Evolutionary conservation across 2,113 vertebrate genomes (phyloP).

Genomic region (Labrus mixtus): DNA sequence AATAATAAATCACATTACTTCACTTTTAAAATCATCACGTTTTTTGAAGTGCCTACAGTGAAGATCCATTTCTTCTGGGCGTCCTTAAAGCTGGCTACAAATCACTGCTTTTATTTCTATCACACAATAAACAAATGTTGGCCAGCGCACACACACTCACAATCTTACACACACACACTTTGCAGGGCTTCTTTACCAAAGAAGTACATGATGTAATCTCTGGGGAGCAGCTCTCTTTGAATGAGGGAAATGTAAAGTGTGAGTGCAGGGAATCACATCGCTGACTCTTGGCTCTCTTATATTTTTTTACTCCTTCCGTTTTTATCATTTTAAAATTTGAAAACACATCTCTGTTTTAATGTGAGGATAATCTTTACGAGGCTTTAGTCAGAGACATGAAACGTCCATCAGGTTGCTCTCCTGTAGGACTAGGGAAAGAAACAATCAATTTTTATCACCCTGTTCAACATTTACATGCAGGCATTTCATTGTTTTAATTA

Average conservation of each 20-base stretch:
- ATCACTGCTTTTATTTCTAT: constrained; percentile 56
- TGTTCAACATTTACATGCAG: background rate
- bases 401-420: constrained; percentile 68
- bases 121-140: constrained; percentile 44
- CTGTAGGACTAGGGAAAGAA: constrained; percentile 60
- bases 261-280: constrained; percentile 30
- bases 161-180: constrained; percentile 59
- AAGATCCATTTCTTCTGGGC: constrained; percentile 7
- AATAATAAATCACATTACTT: background rate
- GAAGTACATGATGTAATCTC: constrained; percentile 74
- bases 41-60: background rate
- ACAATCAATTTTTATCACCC: background rate
- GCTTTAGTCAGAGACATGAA: constrained; percentile 40
- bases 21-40: background rate
- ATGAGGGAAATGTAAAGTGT: constrained; percentile 59
- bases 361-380: constrained; percentile 20
- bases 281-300: constrained; percentile 47
- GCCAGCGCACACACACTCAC: constrained; percentile 40
- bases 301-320: constrained; percentile 13
- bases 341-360: constrained; percentile 13
- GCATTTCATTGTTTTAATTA: background rate
- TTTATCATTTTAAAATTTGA: constrained; percentile 28
- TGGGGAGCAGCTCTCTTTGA: constrained; percentile 67
- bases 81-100: constrained; percentile 29
- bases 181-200: constrained; percentile 65